Evolutionary conservation across 1,140 invertebrate species (phyloP), one percentile per base, ranked within the genome.

Genomic region (Idris sp.): DNA sequence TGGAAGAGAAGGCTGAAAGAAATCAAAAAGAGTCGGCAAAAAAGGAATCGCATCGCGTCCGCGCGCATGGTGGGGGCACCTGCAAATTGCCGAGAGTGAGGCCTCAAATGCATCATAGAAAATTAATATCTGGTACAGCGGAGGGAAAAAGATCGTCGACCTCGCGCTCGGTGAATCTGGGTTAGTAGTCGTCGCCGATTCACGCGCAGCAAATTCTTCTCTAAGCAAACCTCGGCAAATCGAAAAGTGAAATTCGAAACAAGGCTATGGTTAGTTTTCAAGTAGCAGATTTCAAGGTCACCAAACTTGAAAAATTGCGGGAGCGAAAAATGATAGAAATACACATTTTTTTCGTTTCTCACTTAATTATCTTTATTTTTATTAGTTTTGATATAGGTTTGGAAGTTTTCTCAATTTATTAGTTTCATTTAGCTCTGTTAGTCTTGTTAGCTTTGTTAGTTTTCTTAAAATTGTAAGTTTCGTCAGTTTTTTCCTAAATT

Each of bases 161-260:
- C 86, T 67, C 82, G 83, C 67, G 44, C 3, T 2, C 76, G 81
- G 82, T 85, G n/a, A n/a, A 87, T 87, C 86, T 87, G 83, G 86
- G 86, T 87, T 87, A 87, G 86, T 87, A 86, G 85, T 85, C 84
- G 83, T 84, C 80, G 84, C 77, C 83, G 85, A 86, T 86, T 86
- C 83, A 81, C 82, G 80, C 79, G 86, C 79, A n/a, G n/a, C n/a
- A 86, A 87, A 87, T 86, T 83, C 79, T 82, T 82, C 76, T 79
- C 79, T 80, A 80, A 72, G 59, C 38, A 76, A 53, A 16, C 74
- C 73, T 67, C 46, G 28, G n/a, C n/a, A n/a, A n/a, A n/a, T 75
- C 74, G 80, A 84, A 85, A 85, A 85, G 83, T 84, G 82, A 84
- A 84, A 84, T 81, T 79, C 72, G 64, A 69, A 80, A 74, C 26